Percentiles rank a stretch among this genome's conserved stretches.
Conservation (phyloP, 2,113 vertebrate genomes). For the Glaucidium brasilianum region DNA sequence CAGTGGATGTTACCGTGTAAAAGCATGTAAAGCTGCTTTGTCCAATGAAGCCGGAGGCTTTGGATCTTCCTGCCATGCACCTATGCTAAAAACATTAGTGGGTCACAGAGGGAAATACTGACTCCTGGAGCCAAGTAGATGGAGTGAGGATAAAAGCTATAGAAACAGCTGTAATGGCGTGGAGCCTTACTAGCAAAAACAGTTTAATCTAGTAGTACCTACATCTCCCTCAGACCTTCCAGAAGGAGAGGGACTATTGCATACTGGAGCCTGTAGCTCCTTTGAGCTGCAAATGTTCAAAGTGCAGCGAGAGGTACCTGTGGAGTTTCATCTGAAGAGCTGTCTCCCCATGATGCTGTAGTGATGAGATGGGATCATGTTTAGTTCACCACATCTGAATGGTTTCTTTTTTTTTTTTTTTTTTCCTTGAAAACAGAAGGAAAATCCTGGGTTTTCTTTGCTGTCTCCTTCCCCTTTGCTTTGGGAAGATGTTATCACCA, state of each 20-base stretch:
- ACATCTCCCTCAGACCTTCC: neutral
- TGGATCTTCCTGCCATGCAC: neutral
- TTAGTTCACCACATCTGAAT: neutral
- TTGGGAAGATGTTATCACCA: neutral
- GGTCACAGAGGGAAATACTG: neutral
- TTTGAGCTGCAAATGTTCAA: neutral
- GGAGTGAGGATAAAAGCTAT: neutral
- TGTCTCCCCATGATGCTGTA: neutral
- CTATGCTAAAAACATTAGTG: neutral
- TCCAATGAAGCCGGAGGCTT: rapidly evolving
- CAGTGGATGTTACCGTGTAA: neutral
- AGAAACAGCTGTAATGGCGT: neutral
- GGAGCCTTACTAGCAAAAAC: neutral
- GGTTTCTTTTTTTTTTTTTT: neutral
- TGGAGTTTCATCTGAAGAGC: neutral
- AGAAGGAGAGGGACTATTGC: neutral
- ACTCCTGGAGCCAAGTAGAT: neutral
- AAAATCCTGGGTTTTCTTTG: neutral
- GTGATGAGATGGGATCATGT: neutral
- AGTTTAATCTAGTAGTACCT: neutral
- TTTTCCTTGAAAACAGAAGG: neutral
- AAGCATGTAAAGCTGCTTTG: neutral
- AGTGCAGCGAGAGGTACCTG: neutral
- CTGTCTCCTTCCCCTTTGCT: neutral
- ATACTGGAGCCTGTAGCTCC: neutral